Conservation (phyloP, 1,140 invertebrate genomes). For the Drosophila littoralis region DNA sequence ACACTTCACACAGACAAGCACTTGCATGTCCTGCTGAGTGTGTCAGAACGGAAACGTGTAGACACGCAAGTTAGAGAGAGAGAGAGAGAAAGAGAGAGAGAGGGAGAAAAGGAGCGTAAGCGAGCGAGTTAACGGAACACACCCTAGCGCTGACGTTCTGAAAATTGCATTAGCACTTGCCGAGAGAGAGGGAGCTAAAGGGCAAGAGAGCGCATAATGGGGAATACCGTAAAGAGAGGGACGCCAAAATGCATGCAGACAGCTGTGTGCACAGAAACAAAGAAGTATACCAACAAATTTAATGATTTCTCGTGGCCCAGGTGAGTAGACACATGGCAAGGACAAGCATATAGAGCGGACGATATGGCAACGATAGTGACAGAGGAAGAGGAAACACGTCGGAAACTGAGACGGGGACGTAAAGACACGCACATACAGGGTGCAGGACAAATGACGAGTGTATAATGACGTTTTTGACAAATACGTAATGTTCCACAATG, state of each 20-base stretch:
- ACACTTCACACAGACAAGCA: constrained; percentile 31
- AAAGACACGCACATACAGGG: constrained; percentile 37
- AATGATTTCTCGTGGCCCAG: constrained; percentile 74
- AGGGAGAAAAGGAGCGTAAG: constrained; percentile 27
- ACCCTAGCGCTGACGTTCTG: constrained; percentile 43
- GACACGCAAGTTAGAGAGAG: constrained; percentile 49
- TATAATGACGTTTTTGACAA: constrained; percentile 55
- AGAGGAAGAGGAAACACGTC: constrained; percentile 18
- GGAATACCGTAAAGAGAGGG: constrained; percentile 9
- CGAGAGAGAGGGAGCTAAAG: constrained; percentile 1
- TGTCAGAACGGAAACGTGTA: constrained; percentile 43
- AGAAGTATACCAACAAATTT: constrained; percentile 82
- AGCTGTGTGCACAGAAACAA: constrained; percentile 55
- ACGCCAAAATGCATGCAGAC: constrained; percentile 45
- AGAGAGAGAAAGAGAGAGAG: constrained; percentile 34
- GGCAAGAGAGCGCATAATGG: constrained; percentile 11
- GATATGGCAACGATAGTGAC: constrained; percentile 22
- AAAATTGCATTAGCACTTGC: constrained; percentile 42
- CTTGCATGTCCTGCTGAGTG: constrained; percentile 68
- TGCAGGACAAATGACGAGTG: constrained; percentile 43
- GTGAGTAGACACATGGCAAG: constrained; percentile 46
- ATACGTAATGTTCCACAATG: constrained; percentile 21
- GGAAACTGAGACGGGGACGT: constrained; percentile 43
- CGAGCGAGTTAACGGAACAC: constrained; percentile 62
- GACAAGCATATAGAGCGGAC: constrained; percentile 22